Evolutionary conservation across 2,797 vertebrate species (phyloP), one percentile per base, ranked within the genome.

Genomic region (Enteromius mattozi): DNA sequence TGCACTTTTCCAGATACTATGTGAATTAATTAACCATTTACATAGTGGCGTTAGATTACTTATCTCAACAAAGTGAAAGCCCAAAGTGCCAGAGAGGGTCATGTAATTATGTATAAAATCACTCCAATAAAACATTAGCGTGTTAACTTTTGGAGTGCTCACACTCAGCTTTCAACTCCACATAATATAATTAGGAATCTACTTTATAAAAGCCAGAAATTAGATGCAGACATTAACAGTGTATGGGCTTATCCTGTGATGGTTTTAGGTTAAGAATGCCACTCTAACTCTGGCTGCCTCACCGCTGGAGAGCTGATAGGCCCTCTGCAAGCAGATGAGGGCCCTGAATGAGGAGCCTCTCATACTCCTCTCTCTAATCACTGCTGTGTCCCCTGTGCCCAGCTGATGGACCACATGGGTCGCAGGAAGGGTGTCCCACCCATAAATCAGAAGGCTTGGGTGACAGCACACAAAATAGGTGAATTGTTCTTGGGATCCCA

Each of bases 51-150:
- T 95, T 93, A 93, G 92, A 92, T 91, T 89, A 93, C 94, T 94
- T 95, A 95, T 94, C 94, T 94, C 93, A 94, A 94, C 93, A 93
- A 94, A 95, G 93, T 94, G 93, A 94, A 89, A 94, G 93, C 94
- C 92, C 93, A 94, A 95, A 95, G 93, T 94, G 93, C 92, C 86
- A 90, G 89, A 92, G 94, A 95, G 94, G 95, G 94, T 96, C 94
- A 93, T 90, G 92, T 91, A 95, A 96, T 95, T 95, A 95, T 89
- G 93, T 92, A 89, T 92, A 93, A 95, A 95, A 95, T 95, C 94
- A 95, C 93, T 95, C 93, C 92, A 95, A 95, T 95, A 95, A 95
- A 95, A 95, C 94, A 95, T 90, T 81, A 89, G 87, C 91, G 79
- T 93, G 94, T 95, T 95, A 93, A 95, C 93, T 94, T 95, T 95